Conservation (phyloP, 2,113 vertebrate species). For the Phalacrocorax carbo region DNA sequence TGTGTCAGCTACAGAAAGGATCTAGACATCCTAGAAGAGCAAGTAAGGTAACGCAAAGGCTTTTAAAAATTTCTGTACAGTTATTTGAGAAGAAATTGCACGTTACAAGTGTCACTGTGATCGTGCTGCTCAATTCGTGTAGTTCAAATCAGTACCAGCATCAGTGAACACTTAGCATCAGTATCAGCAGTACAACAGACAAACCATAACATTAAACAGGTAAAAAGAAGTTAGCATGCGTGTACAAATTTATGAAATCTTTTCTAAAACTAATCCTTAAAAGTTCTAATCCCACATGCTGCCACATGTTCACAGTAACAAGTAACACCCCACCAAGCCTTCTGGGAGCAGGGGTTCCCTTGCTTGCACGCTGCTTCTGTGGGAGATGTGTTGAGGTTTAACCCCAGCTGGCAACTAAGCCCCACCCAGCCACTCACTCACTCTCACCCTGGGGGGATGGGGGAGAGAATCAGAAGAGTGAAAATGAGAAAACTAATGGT, state of each 20-base stretch:
- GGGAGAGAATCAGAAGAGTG: too few relatives aligned
- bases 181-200: not conserved
- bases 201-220: not conserved
- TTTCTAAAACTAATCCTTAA: not conserved
- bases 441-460: too few relatives aligned
- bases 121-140: rapidly evolving
- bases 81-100: not conserved
- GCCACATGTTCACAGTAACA: not conserved
- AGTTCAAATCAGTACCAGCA: not conserved
- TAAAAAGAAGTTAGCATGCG: not conserved
- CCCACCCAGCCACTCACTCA: too few relatives aligned
- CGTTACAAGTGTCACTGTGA: not conserved
- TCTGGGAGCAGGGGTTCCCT: not conserved
- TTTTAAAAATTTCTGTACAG: not conserved
- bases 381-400: not conserved
- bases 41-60: conserved; percentile 74
- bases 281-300: not conserved
- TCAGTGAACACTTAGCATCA: not conserved
- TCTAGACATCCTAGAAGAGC: conserved; percentile 71
- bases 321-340: not conserved
- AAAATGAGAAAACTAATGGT: too few relatives aligned
- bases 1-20: conserved; percentile 77
- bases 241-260: not conserved
- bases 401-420: too few relatives aligned
- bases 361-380: rapidly evolving